Evolutionary conservation across 2,888 invertebrate genomes (phyloP).

Genomic region (Pediacus dermestoides): DNA sequence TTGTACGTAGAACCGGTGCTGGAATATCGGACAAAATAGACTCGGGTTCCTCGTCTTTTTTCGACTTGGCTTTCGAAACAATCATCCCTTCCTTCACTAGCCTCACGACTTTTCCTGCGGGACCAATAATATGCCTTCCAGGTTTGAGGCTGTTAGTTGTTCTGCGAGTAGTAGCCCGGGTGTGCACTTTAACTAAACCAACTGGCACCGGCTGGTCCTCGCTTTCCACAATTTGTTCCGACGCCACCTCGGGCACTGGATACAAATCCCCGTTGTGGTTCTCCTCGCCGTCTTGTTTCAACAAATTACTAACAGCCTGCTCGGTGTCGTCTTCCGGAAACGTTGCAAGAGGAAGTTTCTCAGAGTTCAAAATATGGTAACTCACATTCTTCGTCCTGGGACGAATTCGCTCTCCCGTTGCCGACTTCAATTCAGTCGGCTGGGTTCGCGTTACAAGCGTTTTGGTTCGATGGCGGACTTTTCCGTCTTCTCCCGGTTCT

Average conservation of each 20-base stretch:
- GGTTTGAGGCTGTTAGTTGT: conserved; percentile 39
- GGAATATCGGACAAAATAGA: conserved; percentile 18
- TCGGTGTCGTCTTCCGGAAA: conserved; percentile 47
- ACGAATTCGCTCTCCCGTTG: conserved; percentile 52
- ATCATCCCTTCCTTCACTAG: conserved; percentile 49
- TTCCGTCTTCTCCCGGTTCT: conserved; percentile 53
- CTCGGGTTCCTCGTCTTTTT: conserved; percentile 35
- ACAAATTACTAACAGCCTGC: conserved; percentile 40
- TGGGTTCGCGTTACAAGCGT: conserved; percentile 56
- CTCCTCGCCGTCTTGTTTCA: conserved; percentile 27
- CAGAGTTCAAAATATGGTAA: conserved; percentile 56
- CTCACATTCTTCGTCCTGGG: conserved; percentile 65
- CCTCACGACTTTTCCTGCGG: conserved; percentile 42
- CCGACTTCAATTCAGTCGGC: conserved; percentile 51
- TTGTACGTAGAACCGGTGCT: background rate
- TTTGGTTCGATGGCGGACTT: conserved; percentile 55
- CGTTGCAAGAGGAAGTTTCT: conserved; percentile 54
- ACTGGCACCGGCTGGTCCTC: conserved; percentile 34
- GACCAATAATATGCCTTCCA: conserved; percentile 45
- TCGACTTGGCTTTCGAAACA: conserved; percentile 42
- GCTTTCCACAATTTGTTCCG: conserved; percentile 40
- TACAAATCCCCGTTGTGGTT: conserved; percentile 22
- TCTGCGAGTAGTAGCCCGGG: conserved; percentile 19
- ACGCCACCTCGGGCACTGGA: conserved; percentile 38
- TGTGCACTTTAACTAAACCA: conserved; percentile 32